Evolutionary conservation across 2,797 vertebrate species (phyloP).

Genomic region (Carapus acus): DNA sequence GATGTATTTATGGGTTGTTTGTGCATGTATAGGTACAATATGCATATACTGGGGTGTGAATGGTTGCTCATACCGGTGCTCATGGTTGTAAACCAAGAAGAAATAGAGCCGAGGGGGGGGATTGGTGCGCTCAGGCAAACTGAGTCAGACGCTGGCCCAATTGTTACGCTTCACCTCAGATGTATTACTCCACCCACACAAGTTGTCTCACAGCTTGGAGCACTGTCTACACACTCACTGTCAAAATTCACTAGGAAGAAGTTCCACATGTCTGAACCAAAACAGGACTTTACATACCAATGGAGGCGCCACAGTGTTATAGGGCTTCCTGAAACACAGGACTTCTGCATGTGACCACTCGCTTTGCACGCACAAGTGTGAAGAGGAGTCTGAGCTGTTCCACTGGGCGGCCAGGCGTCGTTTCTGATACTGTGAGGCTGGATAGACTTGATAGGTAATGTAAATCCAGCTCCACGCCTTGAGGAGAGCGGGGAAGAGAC

Average conservation of each 20-base stretch:
- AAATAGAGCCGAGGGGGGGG: conserved; percentile 19
- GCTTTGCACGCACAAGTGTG: conserved; percentile 27
- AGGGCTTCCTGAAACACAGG: conserved; percentile 49
- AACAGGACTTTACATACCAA: conserved; percentile 60
- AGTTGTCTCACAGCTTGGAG: conserved; percentile 32
- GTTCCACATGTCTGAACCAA: conserved; percentile 54
- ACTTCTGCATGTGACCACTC: conserved; percentile 18
- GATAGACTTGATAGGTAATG: conserved; percentile 59
- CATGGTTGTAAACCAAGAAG: conserved; percentile 19
- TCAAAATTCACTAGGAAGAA: conserved; percentile 34
- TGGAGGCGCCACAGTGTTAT: conserved; percentile 48
- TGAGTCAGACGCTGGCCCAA: conserved; percentile 18
- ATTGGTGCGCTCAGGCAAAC: conserved; percentile 22
- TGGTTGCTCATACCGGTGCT: conserved; percentile 5
- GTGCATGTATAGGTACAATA: conserved; percentile 19
- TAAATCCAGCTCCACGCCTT: conserved; percentile 55
- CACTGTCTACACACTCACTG: conserved; percentile 40
- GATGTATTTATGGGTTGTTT: conserved; percentile 29
- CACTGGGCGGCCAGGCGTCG: conserved; percentile 28
- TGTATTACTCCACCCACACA: conserved; percentile 38
- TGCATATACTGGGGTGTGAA: conserved; percentile 7
- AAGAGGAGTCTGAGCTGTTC: conserved; percentile 39
- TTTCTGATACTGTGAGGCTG: conserved; percentile 45
- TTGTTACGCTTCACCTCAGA: conserved; percentile 38
- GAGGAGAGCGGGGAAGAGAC: conserved; percentile 18